A percentile compares a stretch with the other conserved stretches of the same genome.
These are phyloP conservation scores for Zosterops hypoxanthus DNA, from an alignment of 2,113 vertebrate species.

Conservation along the genomic window DNA sequence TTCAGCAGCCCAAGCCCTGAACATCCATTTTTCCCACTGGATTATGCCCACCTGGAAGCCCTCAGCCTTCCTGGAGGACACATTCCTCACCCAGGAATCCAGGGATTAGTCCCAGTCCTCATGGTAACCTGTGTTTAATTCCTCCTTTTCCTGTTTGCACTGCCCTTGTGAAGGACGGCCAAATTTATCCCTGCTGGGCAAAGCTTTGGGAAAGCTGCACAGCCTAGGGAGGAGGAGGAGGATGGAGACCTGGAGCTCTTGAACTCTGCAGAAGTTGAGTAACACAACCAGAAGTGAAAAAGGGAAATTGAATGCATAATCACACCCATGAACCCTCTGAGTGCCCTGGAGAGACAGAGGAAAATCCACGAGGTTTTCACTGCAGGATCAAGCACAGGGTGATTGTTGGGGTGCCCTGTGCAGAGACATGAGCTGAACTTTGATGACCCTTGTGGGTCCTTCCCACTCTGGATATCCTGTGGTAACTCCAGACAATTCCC, in stretches of 20 bases:
- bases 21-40: neutral
- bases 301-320: rapidly evolving
- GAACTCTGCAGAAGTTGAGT: neutral
- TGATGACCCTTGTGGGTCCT: neutral
- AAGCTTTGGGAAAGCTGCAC: neutral
- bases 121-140: neutral
- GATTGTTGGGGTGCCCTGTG: neutral
- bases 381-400: neutral
- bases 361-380: neutral
- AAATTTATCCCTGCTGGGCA: neutral
- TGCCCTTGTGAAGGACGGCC: neutral
- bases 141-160: neutral
- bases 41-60: neutral
- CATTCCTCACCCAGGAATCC: neutral
- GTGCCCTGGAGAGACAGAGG: neutral
- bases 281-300: neutral
- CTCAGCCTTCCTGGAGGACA: neutral
- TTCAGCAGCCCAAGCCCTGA: neutral
- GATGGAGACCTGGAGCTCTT: neutral
- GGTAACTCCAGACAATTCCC: neutral
- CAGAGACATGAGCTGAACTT: neutral
- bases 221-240: neutral
- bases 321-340: neutral
- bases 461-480: neutral
- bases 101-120: neutral